A percentile compares a stretch with the other conserved stretches of the same genome.
Conservation (phyloP, 2,888 invertebrate species). For the Pseudococcus longispinus region DNA sequence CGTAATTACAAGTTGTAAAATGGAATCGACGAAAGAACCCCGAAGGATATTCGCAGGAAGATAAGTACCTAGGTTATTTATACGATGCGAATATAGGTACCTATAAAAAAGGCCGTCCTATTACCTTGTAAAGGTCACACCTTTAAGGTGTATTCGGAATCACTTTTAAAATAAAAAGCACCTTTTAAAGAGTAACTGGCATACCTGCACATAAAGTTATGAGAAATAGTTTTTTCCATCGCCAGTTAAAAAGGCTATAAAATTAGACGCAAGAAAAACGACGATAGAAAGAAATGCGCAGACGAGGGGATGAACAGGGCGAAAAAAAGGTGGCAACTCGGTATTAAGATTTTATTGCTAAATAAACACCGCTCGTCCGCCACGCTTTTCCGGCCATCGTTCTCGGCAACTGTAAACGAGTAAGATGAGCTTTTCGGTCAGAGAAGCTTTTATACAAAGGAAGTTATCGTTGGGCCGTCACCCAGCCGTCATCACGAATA, state of each 20-base stretch:
- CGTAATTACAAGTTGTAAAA: not conserved
- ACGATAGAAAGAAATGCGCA: not conserved
- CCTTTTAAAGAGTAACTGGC: not conserved
- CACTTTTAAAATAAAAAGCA: not conserved
- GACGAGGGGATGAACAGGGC: not conserved
- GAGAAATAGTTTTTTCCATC: not conserved
- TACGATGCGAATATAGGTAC: not conserved
- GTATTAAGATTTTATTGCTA: constrained; percentile 31
- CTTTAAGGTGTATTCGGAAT: not conserved
- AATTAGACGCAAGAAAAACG: not conserved
- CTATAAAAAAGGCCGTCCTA: not conserved
- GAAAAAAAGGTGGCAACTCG: constrained; percentile 11
- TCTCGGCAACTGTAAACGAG: not conserved
- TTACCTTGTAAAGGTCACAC: constrained; percentile 7
- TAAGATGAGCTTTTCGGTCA: not conserved
- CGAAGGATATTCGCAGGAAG: not conserved
- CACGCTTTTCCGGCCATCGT: constrained; percentile 1
- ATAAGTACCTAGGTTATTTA: not conserved
- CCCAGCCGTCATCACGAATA: not conserved
- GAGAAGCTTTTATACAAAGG: not conserved
- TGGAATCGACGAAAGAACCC: not conserved
- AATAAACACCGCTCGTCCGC: not conserved
- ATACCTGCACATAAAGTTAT: not conserved
- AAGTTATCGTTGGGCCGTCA: not conserved
- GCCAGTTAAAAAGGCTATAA: not conserved